Evolutionary conservation across 2,113 vertebrate genomes (phyloP), one percentile per base, ranked within the genome.

Genomic region (Cheilinus undulatus): DNA sequence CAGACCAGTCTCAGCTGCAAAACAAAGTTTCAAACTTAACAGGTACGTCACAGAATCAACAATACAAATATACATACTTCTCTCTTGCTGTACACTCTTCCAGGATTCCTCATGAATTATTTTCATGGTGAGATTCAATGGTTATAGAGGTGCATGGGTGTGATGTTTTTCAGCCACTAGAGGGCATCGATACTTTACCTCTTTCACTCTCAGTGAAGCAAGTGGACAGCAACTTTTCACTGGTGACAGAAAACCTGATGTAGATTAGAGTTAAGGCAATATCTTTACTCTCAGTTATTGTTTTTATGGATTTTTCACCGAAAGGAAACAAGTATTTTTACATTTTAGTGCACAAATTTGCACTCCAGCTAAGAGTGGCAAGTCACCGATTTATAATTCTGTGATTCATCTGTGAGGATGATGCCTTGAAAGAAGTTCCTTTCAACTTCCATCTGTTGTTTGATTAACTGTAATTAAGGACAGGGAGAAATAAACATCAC

Each of bases 1-100:
- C 89, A 94, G 93, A 88, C 86, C 93, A 70, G 91, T 93, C 17
- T n/a, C n/a, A n/a, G n/a, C n/a, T n/a, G n/a, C n/a, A n/a, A 42
- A 42, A 19, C 5, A 6, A 28, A 96, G 95, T 90, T 89, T 96
- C 91, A 60, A 40, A 69, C 32, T 12, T 57, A 17, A 27, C 22
- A 10, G 30, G 52, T 42, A 42, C n/a, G 12, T 26, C 28, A 54
- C 28, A n/a, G 7, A 32, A 7, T 42, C 17, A 42, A 5, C 5
- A 17, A 42, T 7, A n/a, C 4, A n/a, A n/a, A n/a, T 19, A 11
- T 38, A 4, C 36, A 14, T 38, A 38, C 36, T 4, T n/a, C n/a
- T 2, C 0, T 53, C 3, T n/a, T n/a, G n/a, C n/a, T n/a, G n/a
- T n/a, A 49, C 34, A 56, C 13, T 24, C 22, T 22, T 3, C 9